A percentile compares a stretch with the other conserved stretches of the same genome.
phyloP scores from a whole-genome alignment of 2,888 invertebrate species.

The Caenorhabditis panamensis region DNA sequence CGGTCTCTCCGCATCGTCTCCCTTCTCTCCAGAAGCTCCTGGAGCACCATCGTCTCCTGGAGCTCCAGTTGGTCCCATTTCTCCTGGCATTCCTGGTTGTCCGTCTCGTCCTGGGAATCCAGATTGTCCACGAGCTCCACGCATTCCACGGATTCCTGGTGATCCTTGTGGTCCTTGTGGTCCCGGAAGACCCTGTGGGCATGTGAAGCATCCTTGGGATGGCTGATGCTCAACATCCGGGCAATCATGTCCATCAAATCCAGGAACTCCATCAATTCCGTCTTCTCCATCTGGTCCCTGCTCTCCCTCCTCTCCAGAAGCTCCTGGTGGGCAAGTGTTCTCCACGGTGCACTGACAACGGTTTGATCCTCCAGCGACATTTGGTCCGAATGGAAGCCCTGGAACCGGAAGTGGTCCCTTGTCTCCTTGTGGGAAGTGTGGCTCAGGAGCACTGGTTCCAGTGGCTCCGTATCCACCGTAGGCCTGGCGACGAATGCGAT shows the following conservation, averaged over 20 bases:
- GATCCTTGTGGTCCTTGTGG: slow-evolving; percentile 66
- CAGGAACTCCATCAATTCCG: slow-evolving; percentile 73
- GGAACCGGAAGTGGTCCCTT: slow-evolving; percentile 50
- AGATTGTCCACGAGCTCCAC: slow-evolving; percentile 72
- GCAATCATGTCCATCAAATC: slow-evolving; percentile 73
- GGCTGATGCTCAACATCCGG: slow-evolving; percentile 73
- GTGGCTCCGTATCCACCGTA: slow-evolving; percentile 78
- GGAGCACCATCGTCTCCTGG: slow-evolving; percentile 73
- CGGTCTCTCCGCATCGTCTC: slow-evolving; percentile 78
- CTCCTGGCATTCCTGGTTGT: slow-evolving; percentile 67
- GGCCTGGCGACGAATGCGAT: slow-evolving; percentile 77
- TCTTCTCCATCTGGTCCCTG: slow-evolving; percentile 68
- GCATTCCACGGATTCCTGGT: slow-evolving; percentile 77
- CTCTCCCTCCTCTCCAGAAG: slow-evolving; percentile 69
- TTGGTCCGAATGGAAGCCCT: slow-evolving; percentile 54
- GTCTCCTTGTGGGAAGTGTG: slow-evolving; percentile 57
- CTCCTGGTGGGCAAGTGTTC: slow-evolving; percentile 75
- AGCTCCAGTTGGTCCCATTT: slow-evolving; percentile 71
- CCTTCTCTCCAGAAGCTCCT: slow-evolving; percentile 73
- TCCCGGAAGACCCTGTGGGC: slow-evolving; percentile 74
- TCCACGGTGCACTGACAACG: slow-evolving; percentile 70
- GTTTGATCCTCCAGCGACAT: slow-evolving; percentile 30
- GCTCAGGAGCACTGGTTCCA: slow-evolving; percentile 59
- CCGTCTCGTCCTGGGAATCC: slow-evolving; percentile 75
- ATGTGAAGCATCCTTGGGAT: slow-evolving; percentile 75